These are phyloP conservation scores for Spea bombifrons DNA, from an alignment of 2,113 vertebrate species.

Conservation along the genomic window DNA sequence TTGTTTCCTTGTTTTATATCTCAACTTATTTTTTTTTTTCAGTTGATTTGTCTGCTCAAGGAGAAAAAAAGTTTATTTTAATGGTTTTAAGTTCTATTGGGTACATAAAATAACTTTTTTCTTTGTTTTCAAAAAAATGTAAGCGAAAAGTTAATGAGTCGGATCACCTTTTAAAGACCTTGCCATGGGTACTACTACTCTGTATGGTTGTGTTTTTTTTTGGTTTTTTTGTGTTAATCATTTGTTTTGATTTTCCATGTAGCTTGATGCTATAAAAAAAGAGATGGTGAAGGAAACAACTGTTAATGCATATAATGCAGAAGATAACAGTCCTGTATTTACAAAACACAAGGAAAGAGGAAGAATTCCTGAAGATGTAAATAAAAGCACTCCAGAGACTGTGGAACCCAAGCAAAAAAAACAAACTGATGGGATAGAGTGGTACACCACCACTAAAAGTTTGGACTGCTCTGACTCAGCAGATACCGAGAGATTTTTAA, in stretches of 20 bases:
- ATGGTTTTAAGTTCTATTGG: too few relatives aligned
- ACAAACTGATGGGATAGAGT: slow-evolving; percentile 53
- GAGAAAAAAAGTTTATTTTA: too few relatives aligned
- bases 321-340: slow-evolving; percentile 71
- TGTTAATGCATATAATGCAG: slow-evolving; percentile 66
- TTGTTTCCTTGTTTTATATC: too few relatives aligned
- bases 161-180: too few relatives aligned
- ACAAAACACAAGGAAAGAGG: slow-evolving; percentile 74
- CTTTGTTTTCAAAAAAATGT: too few relatives aligned
- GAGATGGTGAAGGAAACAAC: slow-evolving; percentile 70
- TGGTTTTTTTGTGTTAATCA: too few relatives aligned
- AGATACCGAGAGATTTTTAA: slow-evolving; percentile 50
- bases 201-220: too few relatives aligned
- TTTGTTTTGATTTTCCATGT: slow-evolving; percentile 54
- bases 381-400: slow-evolving; percentile 64
- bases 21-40: too few relatives aligned
- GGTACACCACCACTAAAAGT: slow-evolving; percentile 55
- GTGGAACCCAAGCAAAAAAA: slow-evolving; percentile 63
- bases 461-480: slow-evolving; percentile 51
- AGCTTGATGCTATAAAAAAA: slow-evolving; percentile 80
- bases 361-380: slow-evolving; percentile 60
- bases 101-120: too few relatives aligned
- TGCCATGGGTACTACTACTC: too few relatives aligned
- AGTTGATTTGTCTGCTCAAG: too few relatives aligned
- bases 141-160: too few relatives aligned